Base-by-base conservation (phyloP, 2,113 vertebrate species). In the Caranx melampygus region DNA sequence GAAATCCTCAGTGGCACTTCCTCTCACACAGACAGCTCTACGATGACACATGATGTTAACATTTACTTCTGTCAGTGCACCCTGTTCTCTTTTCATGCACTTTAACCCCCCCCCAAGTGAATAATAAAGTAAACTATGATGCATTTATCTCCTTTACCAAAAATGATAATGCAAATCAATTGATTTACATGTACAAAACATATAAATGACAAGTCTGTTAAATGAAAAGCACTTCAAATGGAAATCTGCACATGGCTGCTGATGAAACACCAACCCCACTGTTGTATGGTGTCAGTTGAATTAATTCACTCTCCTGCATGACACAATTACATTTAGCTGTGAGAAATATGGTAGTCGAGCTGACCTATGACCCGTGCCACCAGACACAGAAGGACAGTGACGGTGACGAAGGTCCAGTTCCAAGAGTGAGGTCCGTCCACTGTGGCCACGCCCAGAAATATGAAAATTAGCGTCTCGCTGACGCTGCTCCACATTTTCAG, bases 401-500 rank as follows among this genome's bases (percentile, higher is more conserved):
- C 93, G 6, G 95, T 96, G 87, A 99, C 96, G 0, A 99, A 99
- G 81, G 94, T 96, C 98, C 98, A 99, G 94, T 98, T 97, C 98
- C 98, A 99, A 37, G 73, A 63, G 84, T 99, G 98, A 11, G 82
- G 78, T n/a, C 97, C 98, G 0, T 96, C 98, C 89, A 99, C 97
- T 0, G 98, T 99, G 75, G 98, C 98, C 62, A 99, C 97, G 0
- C 98, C 98, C 5, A 99, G 94, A 87, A 99, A 99, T 90, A 99
- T 99, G 91, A 99, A 99, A 92, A 99, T 99, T 35, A 99, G 96
- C 0, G 98, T 99, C 90, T 99, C 98, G 0, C 98, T 99, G 85
- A 99, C 97, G 0, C 97, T 99, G 95, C 98, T 99, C 98, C 96
- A 99, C 98, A 99, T 99, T 94, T 99, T 99, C 78, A 99, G 92